Conservation (phyloP, 2,113 vertebrate genomes). For the Paradoxurus hermaphroditus region DNA sequence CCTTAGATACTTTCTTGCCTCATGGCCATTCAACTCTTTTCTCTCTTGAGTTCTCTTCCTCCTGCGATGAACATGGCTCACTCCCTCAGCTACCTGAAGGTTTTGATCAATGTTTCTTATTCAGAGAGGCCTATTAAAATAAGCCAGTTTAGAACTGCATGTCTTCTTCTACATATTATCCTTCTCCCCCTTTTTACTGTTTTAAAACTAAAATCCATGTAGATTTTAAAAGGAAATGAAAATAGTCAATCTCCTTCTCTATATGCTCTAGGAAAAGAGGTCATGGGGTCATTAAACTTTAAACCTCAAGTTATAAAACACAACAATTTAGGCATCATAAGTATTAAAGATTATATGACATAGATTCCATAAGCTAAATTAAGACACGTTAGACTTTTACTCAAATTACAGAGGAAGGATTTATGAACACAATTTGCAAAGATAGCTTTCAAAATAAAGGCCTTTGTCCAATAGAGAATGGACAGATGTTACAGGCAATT, state of each 20-base stretch:
- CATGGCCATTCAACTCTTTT: not conserved
- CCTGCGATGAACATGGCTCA: not conserved
- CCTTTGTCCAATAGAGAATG: not conserved
- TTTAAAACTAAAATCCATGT: not conserved
- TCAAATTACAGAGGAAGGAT: not conserved
- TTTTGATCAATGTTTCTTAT: not conserved
- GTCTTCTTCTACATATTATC: not conserved
- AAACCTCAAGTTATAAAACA: not conserved
- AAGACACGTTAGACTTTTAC: not conserved
- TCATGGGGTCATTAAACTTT: not conserved
- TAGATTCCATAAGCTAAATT: not conserved
- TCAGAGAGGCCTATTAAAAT: not conserved
- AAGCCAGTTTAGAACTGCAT: not conserved
- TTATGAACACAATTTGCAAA: not conserved
- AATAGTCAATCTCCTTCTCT: not conserved
- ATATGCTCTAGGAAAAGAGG: not conserved
- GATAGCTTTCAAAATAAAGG: not conserved
- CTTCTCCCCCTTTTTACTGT: not conserved
- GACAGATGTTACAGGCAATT: not conserved
- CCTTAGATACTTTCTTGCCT: not conserved
- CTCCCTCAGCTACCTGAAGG: not conserved
- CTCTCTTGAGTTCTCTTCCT: not conserved
- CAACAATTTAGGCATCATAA: not conserved
- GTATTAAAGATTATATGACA: not conserved
- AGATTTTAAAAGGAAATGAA: not conserved